Evolutionary conservation across 2,113 vertebrate species (phyloP).

Genomic region (Spilogale gracilis): DNA sequence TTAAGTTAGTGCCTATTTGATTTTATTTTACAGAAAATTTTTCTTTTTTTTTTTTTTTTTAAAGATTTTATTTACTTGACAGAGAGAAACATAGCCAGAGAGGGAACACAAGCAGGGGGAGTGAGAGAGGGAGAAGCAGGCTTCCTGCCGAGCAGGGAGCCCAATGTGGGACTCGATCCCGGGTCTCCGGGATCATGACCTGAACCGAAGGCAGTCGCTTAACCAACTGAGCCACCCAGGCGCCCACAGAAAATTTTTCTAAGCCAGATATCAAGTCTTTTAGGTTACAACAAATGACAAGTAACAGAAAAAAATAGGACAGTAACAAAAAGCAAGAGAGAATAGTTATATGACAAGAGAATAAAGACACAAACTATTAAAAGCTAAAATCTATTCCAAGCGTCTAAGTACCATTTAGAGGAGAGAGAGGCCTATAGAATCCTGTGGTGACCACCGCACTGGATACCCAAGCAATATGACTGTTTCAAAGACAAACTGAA

Average conservation of each 20-base stretch:
- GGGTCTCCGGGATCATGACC: too few species aligned
- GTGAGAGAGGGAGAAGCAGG: too few species aligned
- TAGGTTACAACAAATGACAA: not conserved
- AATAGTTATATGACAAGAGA: not conserved
- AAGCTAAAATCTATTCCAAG: not conserved
- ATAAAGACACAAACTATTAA: not conserved
- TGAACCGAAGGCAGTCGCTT: too few species aligned
- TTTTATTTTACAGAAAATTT: not conserved
- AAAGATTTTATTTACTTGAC: too few species aligned
- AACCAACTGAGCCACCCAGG: too few species aligned
- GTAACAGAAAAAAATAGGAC: slow-evolving; percentile 10
- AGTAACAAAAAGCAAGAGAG: not conserved
- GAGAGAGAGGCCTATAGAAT: not conserved
- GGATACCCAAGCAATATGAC: not conserved
- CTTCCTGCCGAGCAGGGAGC: too few species aligned
- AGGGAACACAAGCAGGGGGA: too few species aligned
- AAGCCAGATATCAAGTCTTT: not conserved
- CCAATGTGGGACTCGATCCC: too few species aligned
- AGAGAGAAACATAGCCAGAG: too few species aligned
- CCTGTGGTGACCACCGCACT: not conserved
- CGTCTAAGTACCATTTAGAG: not conserved
- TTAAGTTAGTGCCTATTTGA: not conserved
- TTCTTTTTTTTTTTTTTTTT: too few species aligned
- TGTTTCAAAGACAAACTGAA: not conserved
- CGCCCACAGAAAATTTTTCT: not conserved